Base-by-base conservation (phyloP, 2,888 invertebrate species). In the Pterobdella sp. region DNA sequence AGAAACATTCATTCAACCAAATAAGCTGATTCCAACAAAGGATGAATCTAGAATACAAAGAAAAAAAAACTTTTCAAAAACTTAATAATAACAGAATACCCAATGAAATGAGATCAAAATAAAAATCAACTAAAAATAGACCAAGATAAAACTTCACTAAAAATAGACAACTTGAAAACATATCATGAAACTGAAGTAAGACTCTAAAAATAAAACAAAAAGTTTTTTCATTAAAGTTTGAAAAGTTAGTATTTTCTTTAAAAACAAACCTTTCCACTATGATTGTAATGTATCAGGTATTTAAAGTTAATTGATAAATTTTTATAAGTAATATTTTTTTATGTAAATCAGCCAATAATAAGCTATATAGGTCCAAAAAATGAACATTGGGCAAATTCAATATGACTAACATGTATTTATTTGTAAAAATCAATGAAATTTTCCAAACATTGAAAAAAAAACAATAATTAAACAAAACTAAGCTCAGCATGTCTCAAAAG, bases 51-150 rank as follows among this genome's bases (percentile, higher is more conserved):
- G 18, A 42, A 42, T 42, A 42, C 42, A 18, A 42, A 42, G 18
- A 42, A 7, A 42, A 42, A 18, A 26, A 22, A 56, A 22, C 60
- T 56, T 26, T n/a, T n/a, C n/a, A 49, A 49, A 49, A 49, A 18
- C 52, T 14, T 49, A 49, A n/a, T n/a, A 49, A 49, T 49, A n/a
- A 49, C 52, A n/a, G n/a, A 49, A 49, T 14, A 49, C 52, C 52
- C 14, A 14, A 49, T 14, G 32, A 31, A 35, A 65, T 32, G 32
- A 34, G 32, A 65, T 7, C n/a, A 31, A 10, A 7, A 65, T 7
- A n/a, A 32, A 31, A 35, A 7, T 65, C 22, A 10, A 65, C 14
- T 34, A 65, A 65, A 65, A n/a, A 34, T 65, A 65, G 35, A 65
- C 7, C 10, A 10, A 63, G n/a, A 63, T 26, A 63, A 63, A n/a